Evolutionary conservation across 2,888 invertebrate species (phyloP), one percentile per base, ranked within the genome.

Genomic region (Philereme vetulata): DNA sequence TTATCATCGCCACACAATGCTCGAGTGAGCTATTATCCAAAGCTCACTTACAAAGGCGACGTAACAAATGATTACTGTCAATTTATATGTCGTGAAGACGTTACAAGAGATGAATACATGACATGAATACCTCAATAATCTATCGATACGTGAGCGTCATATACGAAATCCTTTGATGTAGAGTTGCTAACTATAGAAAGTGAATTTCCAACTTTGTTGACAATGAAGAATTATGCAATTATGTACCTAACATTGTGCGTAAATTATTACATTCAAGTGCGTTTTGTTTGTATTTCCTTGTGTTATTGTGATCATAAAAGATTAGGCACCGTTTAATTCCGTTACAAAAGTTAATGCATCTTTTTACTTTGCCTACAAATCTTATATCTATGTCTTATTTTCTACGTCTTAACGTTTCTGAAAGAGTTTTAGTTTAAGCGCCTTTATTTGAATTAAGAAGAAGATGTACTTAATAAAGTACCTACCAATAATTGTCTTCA

Each of bases 181-280:
- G 70, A 69, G 72, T 73, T 70, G 68, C 72, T 62, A 75, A 77
- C 75, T 70, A 76, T 82, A 83, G 79, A 85, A 86, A 85, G 86
- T 74, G 76, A 81, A 79, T 82, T 81, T 77, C 77, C 76, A 76
- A 76, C 74, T 77, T 75, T 78, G 82, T 82, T 82, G 85, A 85
- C 83, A 82, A 83, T 80, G 74, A 75, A 65, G 66, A 65, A 73
- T 86, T 87, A 84, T 82, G 79, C 80, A 86, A 88, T 85, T 82
- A 75, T 71, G 64, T 72, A 21, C 21, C 21, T 21, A 60, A 72
- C 70, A 82, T 86, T 85, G 84, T 85, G 74, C 64, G 76, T 78
- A 73, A 73, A 77, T 74, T 71, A 70, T 70, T 68, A 65, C 72
- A 74, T 76, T 78, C 70, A 70, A 66, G 62, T 71, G 58, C 65